A percentile compares a stretch with the other conserved stretches of the same genome.
Conservation (phyloP, 2,888 invertebrate genomes). For the Neocrepidodera transversa region DNA sequence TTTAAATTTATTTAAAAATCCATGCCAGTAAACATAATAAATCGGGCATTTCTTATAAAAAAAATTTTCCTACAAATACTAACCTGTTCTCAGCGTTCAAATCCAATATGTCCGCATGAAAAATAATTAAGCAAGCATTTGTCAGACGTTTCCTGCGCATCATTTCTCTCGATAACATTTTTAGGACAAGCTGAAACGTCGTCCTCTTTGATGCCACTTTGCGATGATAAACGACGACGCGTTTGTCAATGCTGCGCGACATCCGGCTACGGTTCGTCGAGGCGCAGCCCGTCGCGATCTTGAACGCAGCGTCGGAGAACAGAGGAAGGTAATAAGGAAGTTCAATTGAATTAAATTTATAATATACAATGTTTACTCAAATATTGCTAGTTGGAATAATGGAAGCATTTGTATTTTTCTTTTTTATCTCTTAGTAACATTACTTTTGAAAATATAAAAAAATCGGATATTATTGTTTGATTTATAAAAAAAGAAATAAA, state of each 20-base stretch:
- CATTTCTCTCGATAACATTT: slow-evolving; percentile 59
- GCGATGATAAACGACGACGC: slow-evolving; percentile 57
- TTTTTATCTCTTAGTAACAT: no score
- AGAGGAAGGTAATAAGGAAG: not conserved
- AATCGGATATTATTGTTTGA: no score
- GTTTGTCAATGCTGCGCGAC: slow-evolving; percentile 58
- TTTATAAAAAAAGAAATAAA: no score
- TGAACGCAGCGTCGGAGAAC: not conserved
- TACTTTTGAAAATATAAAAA: no score
- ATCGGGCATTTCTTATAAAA: no score
- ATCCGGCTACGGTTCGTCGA: slow-evolving; percentile 51
- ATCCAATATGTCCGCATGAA: slow-evolving; percentile 58
- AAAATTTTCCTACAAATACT: no score
- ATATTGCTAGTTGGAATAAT: no score
- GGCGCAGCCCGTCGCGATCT: slow-evolving; percentile 6
- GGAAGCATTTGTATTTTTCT: no score
- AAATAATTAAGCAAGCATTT: slow-evolving; percentile 61
- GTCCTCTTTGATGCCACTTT: slow-evolving; percentile 58
- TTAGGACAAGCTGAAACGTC: slow-evolving; percentile 56
- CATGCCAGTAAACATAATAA: no score
- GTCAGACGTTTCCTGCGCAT: slow-evolving; percentile 59
- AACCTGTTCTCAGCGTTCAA: not conserved
- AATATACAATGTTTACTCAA: not conserved
- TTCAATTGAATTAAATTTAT: no score
- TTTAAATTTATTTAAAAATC: no score